These are phyloP conservation scores for Mormyrus lacerda DNA, from an alignment of 2,113 vertebrate species.

Conservation along the genomic window DNA sequence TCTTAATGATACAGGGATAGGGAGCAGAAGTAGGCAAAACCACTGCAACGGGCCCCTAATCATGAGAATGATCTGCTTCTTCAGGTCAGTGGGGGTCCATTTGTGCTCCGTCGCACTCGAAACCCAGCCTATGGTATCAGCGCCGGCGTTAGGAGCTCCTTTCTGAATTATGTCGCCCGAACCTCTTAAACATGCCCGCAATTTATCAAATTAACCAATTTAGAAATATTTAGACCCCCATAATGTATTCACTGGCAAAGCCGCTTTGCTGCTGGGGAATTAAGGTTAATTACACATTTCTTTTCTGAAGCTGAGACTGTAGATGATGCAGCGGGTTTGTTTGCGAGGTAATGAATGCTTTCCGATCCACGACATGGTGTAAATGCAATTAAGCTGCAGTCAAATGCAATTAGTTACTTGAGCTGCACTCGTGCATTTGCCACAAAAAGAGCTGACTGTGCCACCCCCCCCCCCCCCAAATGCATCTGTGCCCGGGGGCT, in stretches of 20 bases:
- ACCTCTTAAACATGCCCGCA: slow-evolving; percentile 53
- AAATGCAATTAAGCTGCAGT: slow-evolving; percentile 74
- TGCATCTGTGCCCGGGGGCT: background rate
- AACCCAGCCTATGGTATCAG: background rate
- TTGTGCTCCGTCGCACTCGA: background rate
- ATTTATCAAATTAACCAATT: slow-evolving; percentile 84
- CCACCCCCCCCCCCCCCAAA: background rate
- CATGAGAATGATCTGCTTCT: background rate
- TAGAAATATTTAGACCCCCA: slow-evolving; percentile 71
- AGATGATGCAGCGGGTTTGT: slow-evolving; percentile 74
- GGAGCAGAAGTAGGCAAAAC: background rate
- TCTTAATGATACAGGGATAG: background rate
- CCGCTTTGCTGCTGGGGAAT: slow-evolving; percentile 77
- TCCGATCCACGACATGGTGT: slow-evolving; percentile 56
- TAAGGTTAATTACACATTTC: slow-evolving; percentile 91
- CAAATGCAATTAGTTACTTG: slow-evolving; percentile 74
- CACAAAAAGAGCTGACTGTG: slow-evolving; percentile 45
- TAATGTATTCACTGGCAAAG: slow-evolving; percentile 87
- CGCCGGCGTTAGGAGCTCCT: background rate
- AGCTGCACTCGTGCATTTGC: slow-evolving; percentile 53
- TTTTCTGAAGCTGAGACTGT: slow-evolving; percentile 72
- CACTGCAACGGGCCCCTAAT: background rate
- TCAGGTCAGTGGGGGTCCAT: background rate
- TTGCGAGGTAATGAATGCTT: slow-evolving; percentile 53
- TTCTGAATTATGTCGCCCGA: slow-evolving; percentile 33